Evolutionary conservation across 2,888 invertebrate genomes (phyloP), one percentile per base, ranked within the genome.

Genomic region (Parthenolecanium corni): DNA sequence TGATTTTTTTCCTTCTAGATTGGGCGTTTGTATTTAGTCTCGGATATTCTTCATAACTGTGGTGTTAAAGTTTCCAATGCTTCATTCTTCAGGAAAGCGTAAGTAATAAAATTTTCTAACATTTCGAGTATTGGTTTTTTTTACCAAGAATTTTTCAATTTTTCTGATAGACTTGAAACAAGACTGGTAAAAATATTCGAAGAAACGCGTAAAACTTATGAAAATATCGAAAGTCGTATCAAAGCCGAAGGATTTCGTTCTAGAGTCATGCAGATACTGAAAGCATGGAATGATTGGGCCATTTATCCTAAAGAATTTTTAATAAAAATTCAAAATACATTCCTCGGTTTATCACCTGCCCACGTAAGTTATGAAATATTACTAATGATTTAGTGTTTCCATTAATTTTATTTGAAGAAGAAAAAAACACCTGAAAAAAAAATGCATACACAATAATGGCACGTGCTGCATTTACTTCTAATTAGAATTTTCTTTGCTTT

Each of bases 201-300:
- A 70, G 80, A 84, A 71, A 72, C 92, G 68, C 85, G 83, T 73
- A 77, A 82, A 71, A 79, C 89, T 68, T 82, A 85, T 71, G 81
- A 82, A 68, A 80, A 78, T 42, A 82, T 92, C 68, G 89, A 89
- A 69, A 87, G 88, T 67, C 78, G 89, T 61, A 76, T 95, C 62
- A 91, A 92, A 77, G 93, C 93, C n/a, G 97, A 98, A 75, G 93
- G 94, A 38, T 94, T 95, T 75, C 91, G 94, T 71, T 83, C 86
- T 64, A 78, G 95, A 51, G 89, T 96, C 36, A 83, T 92, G 73
- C 82, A 87, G 70, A 87, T 91, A 69, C 83, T 97, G 73, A 84
- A 90, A 71, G 92, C 95, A 1, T 97, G 98, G 96, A 95, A 96
- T 74, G 97, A 98, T 73, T 93, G 93, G 85, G 85, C 90, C 16